Evolutionary conservation across 2,113 vertebrate species (phyloP).

Genomic region (Oryzias curvinotus): DNA sequence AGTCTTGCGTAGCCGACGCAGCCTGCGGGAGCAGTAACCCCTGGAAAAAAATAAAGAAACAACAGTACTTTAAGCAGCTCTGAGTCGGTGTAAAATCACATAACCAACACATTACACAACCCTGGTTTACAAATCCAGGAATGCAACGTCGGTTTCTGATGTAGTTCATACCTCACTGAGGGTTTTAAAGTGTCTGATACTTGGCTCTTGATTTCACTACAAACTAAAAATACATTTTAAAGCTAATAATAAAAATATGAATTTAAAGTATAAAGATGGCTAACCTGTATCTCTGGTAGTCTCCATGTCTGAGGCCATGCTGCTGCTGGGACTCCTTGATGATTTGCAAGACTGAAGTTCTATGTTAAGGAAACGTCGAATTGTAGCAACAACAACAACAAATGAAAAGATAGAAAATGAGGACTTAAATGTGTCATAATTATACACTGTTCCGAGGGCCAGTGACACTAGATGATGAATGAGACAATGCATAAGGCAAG

Average conservation of each 20-base stretch:
- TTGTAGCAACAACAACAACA: not conserved
- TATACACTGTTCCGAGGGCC: too few relatives aligned
- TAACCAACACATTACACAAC: too few relatives aligned
- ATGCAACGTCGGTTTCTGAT: too few relatives aligned
- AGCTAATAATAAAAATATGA: too few relatives aligned
- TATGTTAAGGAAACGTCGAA: conserved; percentile 71
- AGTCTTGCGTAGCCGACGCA: conserved; percentile 92
- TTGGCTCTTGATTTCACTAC: too few relatives aligned
- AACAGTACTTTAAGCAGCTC: not conserved
- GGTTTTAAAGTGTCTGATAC: too few relatives aligned
- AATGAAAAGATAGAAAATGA: not conserved
- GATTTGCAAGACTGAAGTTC: conserved; percentile 87
- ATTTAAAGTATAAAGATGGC: conserved; percentile 5
- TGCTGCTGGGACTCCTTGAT: conserved; percentile 99
- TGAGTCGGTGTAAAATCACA: too few relatives aligned
- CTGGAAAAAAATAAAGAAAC: conserved; percentile 57
- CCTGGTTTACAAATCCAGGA: too few relatives aligned
- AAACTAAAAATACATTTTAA: too few relatives aligned
- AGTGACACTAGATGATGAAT: not conserved
- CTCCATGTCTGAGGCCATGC: conserved; percentile 95
- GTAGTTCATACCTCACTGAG: too few relatives aligned
- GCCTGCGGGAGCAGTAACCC: conserved; percentile 93
- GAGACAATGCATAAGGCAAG: not conserved
- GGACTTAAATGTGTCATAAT: not conserved
- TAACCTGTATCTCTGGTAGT: conserved; percentile 98